These are phyloP conservation scores for Eucera pruinosa DNA, from an alignment of 2,888 invertebrate genomes.

Conservation along the genomic window DNA sequence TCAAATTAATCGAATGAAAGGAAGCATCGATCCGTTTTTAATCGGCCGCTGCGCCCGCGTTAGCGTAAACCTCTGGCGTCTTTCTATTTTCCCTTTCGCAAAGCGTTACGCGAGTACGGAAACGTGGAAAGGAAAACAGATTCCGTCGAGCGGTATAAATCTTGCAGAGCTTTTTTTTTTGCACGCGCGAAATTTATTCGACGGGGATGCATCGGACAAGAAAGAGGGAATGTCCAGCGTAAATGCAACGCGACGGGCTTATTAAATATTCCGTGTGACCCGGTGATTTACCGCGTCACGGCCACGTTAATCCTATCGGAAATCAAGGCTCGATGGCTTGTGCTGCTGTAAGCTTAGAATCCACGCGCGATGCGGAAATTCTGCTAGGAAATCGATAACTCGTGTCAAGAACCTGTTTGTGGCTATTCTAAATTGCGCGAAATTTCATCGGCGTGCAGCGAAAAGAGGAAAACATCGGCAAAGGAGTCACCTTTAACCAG, in stretches of 20 bases:
- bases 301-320: slow-evolving; percentile 57
- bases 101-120: not conserved
- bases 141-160: not conserved
- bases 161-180: not conserved
- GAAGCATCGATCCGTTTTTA: not conserved
- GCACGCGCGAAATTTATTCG: not conserved
- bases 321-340: slow-evolving; percentile 57
- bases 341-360: slow-evolving; percentile 59
- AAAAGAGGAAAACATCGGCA: not conserved
- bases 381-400: slow-evolving; percentile 62
- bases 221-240: not conserved
- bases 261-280: slow-evolving; percentile 52
- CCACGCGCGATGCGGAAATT: slow-evolving; percentile 66
- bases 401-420: slow-evolving; percentile 57
- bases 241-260: slow-evolving; percentile 14
- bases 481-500: too few species aligned
- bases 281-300: slow-evolving; percentile 45
- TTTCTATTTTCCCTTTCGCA: not conserved
- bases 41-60: too few species aligned
- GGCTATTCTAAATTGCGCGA: slow-evolving; percentile 48
- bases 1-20: not conserved
- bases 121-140: not conserved
- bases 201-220: not conserved
- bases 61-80: too few species aligned
- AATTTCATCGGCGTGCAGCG: slow-evolving; percentile 17